A percentile compares a stretch with the other conserved stretches of the same genome.
phyloP scores from a whole-genome alignment of 2,888 invertebrate genomes.

The Acanthosepion pharaonis region DNA sequence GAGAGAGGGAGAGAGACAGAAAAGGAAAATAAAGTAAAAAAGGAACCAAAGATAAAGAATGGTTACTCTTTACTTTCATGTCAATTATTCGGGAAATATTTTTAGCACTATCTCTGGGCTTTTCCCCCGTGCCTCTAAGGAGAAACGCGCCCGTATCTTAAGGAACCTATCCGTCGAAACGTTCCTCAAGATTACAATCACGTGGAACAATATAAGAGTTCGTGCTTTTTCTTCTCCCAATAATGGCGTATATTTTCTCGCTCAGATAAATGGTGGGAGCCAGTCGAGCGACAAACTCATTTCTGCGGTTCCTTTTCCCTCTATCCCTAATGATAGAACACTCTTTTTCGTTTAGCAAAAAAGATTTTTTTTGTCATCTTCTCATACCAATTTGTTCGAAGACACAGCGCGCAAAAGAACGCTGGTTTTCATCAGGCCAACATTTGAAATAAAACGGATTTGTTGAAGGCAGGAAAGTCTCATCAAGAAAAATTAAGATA shows the following conservation, averaged over 20 bases:
- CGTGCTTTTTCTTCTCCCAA: too few species aligned
- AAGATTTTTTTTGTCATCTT: background rate
- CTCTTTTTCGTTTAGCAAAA: background rate
- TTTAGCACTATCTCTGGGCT: background rate
- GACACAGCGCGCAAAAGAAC: background rate
- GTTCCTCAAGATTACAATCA: background rate
- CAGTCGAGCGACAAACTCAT: background rate
- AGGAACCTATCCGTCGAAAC: background rate
- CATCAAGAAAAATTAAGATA: background rate
- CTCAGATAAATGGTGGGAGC: conserved; percentile 16
- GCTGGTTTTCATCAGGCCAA: background rate
- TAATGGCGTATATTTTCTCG: background rate
- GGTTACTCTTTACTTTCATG: background rate
- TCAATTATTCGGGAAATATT: background rate
- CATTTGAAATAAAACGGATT: background rate
- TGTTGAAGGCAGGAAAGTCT: background rate
- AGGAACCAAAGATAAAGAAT: too few species aligned
- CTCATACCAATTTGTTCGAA: background rate
- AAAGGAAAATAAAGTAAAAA: background rate
- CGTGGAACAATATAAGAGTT: background rate
- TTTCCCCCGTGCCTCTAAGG: background rate
- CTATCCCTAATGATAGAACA: background rate
- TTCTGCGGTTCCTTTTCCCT: background rate
- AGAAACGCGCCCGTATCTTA: background rate
- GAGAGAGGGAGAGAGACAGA: background rate